phyloP scores from a whole-genome alignment of 2,888 invertebrate genomes.

The Tetranychus piercei region DNA sequence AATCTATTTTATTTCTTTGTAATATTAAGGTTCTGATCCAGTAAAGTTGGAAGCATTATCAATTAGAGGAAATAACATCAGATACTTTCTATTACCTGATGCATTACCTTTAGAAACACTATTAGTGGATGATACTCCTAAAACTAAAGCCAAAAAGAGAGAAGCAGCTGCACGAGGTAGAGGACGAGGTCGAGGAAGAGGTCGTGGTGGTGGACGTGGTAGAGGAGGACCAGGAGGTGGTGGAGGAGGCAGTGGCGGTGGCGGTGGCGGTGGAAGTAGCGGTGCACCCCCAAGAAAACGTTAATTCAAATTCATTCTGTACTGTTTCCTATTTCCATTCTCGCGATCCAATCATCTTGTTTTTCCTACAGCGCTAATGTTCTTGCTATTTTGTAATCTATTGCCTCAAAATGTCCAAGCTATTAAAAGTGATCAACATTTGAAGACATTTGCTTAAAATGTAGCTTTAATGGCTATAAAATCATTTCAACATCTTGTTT shows the following conservation, averaged over 20 bases:
- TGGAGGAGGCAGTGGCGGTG: slow-evolving; percentile 24
- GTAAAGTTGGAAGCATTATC: slow-evolving; percentile 82
- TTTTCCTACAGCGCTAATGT: no score
- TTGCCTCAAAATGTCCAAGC: no score
- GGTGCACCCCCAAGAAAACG: not conserved
- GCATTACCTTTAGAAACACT: slow-evolving; percentile 87
- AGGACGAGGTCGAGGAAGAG: slow-evolving; percentile 28
- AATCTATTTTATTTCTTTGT: not conserved
- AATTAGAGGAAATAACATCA: slow-evolving; percentile 81
- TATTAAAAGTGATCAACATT: no score
- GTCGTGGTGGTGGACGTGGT: slow-evolving; percentile 21
- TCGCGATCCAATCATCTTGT: no score
- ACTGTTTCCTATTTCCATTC: no score
- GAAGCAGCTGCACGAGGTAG: slow-evolving; percentile 29
- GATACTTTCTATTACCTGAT: slow-evolving; percentile 90
- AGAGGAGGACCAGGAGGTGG: not conserved
- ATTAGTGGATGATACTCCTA: slow-evolving; percentile 86
- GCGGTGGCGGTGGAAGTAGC: slow-evolving; percentile 21
- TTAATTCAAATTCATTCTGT: no score
- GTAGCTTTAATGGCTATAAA: no score
- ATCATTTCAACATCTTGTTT: no score
- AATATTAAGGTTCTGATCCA: slow-evolving; percentile 75
- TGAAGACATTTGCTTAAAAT: no score
- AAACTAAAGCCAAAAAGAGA: slow-evolving; percentile 51
- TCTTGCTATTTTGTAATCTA: no score